phyloP scores from a whole-genome alignment of 2,113 vertebrate species.

The Hippolais icterina region DNA sequence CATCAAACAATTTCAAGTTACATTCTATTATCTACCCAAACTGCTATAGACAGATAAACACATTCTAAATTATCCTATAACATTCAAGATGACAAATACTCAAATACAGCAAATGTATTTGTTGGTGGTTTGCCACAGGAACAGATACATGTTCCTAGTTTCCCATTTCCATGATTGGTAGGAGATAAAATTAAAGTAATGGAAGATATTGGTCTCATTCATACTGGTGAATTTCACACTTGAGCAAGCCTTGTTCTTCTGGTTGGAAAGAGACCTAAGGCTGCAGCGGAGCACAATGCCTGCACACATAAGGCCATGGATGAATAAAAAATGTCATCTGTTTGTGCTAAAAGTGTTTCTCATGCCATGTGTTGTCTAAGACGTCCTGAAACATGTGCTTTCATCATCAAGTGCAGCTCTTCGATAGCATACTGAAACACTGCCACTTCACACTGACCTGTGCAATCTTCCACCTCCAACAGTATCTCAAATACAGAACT shows the following conservation, averaged over 20 bases:
- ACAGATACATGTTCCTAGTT: neutral
- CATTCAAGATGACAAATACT: neutral
- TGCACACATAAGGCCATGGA: accelerated
- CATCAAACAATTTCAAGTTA: neutral
- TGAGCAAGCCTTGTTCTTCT: neutral
- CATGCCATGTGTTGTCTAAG: accelerated
- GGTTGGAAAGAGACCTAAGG: neutral
- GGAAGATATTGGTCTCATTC: neutral
- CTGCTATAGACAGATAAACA: neutral
- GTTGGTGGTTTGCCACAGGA: neutral
- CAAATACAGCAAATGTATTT: neutral
- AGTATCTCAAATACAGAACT: neutral
- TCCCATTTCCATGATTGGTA: neutral
- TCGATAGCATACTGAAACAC: neutral
- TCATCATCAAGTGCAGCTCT: neutral
- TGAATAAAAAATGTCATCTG: neutral
- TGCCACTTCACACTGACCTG: neutral
- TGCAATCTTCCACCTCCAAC: neutral
- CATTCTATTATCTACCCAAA: neutral
- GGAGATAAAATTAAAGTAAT: neutral
- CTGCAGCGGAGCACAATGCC: neutral
- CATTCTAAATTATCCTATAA: neutral
- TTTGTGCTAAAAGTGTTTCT: neutral
- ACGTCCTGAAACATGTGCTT: neutral
- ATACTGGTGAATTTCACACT: neutral